Base-by-base conservation (phyloP, 2,797 vertebrate genomes). In the Eulemur rubriventer region DNA sequence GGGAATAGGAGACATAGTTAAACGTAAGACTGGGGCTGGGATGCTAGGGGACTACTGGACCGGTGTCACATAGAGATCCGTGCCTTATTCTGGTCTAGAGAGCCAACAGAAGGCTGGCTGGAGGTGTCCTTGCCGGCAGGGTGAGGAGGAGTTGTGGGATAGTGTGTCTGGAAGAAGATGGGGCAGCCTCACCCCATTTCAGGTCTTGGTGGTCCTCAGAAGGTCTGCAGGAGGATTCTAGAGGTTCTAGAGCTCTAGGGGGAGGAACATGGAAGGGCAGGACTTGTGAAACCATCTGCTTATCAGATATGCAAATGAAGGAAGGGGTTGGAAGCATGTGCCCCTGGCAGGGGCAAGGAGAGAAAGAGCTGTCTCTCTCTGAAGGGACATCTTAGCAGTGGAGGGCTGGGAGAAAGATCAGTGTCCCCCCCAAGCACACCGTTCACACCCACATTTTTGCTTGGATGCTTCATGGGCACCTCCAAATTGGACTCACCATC, bases 401-500 rank as follows among this genome's bases (percentile, higher is more conserved):
- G 6, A 73, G 48, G 69, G 4, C 65, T 84, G 22, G 72, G 20
- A 55, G 46, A n/a, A 63, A 79, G 55, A 14, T 52, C 50, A 24
- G 0, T 28, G 33, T 24, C 22, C 43, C 9, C 2, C 2, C 41
- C 67, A 26, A 12, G 18, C 3, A n/a, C 6, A 50, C 10, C 22
- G 28, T 18, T 14, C 41, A 43, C 33, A 81, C 3, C 28, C 59
- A 43, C 22, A n/a, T 13, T 35, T 86, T 43, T 50, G 48, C 57
- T 50, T 69, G 43, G 48, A 38, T 82, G 11, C 63, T 41, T 69
- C n/a, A 70, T 46, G 26, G 33, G 6, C 30, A 69, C n/a, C 38
- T 83, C 35, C 59, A 76, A 91, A 89, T 48, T 57, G 59, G 79
- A 82, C 76, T 76, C 59, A 33, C 38, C 26, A 35, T 65, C n/a